Conservation (phyloP, 2,113 vertebrate genomes). For the Tyrannus savana region DNA sequence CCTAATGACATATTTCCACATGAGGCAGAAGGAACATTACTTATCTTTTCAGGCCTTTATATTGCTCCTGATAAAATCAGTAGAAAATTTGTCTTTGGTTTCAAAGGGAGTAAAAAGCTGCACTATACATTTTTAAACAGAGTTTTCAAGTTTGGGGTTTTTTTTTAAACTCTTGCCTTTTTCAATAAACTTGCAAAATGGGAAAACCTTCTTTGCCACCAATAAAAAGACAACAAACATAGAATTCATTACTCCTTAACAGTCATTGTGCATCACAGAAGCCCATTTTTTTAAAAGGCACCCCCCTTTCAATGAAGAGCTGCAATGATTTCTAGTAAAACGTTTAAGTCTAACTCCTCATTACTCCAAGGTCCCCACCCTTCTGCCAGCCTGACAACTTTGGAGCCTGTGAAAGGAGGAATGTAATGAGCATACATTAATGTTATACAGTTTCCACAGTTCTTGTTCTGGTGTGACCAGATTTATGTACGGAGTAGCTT, state of each 20-base stretch:
- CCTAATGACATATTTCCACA: background rate
- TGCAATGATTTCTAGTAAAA: slow-evolving; percentile 14
- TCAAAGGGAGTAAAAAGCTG: slow-evolving; percentile 6
- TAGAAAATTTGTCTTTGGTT: slow-evolving; percentile 12
- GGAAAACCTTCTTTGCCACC: background rate
- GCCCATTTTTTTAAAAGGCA: background rate
- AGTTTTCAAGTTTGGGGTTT: background rate
- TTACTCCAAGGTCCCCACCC: background rate
- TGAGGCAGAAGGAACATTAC: background rate
- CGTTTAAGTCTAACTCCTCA: slow-evolving; percentile 1
- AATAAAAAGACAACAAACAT: background rate
- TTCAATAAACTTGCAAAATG: slow-evolving; percentile 3
- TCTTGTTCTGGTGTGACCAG: slow-evolving; percentile 38
- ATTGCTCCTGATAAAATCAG: background rate
- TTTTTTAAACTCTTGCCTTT: background rate
- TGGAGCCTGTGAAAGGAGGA: slow-evolving; percentile 2
- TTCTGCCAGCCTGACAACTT: background rate
- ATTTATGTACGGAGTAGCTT: slow-evolving; percentile 42
- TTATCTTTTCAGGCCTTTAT: background rate
- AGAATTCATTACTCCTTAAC: background rate
- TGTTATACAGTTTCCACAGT: slow-evolving; percentile 7
- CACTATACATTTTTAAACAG: background rate
- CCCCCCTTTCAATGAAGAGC: background rate
- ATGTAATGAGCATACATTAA: slow-evolving; percentile 32
- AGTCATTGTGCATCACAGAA: background rate